Base-by-base conservation (phyloP, 2,888 invertebrate species). In the Margaritifera margaritifera region DNA sequence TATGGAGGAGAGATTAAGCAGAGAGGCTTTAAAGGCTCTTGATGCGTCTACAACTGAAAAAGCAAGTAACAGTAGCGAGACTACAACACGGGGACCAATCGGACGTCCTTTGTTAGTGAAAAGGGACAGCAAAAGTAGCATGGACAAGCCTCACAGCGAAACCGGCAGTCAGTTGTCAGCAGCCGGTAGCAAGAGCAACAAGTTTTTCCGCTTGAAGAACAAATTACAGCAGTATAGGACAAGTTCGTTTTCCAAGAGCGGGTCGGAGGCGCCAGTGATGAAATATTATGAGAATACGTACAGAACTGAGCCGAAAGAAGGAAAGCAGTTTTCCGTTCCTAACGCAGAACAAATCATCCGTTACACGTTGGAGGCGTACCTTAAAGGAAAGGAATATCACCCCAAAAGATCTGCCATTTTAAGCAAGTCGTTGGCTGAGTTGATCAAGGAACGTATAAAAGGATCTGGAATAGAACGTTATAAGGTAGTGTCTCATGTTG, bases 381-480 rank as follows among this genome's bases (percentile, higher is more conserved):
- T 85, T 19, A 79, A 79, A 64, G 83, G 78, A 4, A 79, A 79
- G 66, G 56, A 64, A 4, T 85, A 85, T 71, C 82, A 85, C 65
- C 67, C 81, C 5, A 81, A 78, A 61, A 80, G 77, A 42, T 84
- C 82, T 66, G 81, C 83, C 11, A 72, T 71, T 18, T 69, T 85
- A 55, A 80, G 79, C 66, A 83, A 81, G 77, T 80, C 79, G 54
- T 63, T 85, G 72, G 75, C 84, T 11, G 85, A 85, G 55, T 72
- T 84, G 27, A 81, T 85, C 31, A 81, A 84, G 62, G 85, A 85
- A 53, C 56, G 85, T 8, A 77, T 84, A 8, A 85, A 84, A 68
- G 62, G 68, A 8, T 74, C 80, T 6, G 85, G 83, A 25, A 66
- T 80, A 50, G 74, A 77, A 61, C 73, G 83, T 27, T 83, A 82